Base-by-base conservation (phyloP, 92 coral and sea anemone species). In the Heteractis magnifica region DNA sequence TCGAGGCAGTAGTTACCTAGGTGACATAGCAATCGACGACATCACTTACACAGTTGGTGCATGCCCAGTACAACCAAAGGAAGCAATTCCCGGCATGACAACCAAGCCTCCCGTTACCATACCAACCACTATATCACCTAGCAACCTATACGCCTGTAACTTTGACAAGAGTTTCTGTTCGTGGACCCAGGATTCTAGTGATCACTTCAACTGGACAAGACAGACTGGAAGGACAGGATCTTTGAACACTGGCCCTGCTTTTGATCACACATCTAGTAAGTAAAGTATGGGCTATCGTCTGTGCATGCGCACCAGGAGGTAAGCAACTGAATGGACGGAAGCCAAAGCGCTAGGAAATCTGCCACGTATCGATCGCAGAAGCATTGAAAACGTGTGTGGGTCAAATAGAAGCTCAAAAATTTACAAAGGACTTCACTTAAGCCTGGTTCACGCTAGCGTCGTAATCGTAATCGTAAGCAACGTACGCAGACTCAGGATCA, bases 1-100 rank as follows among this genome's bases (percentile, higher is more conserved):
- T 68, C 88, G 93, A 76, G 98, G 96, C 48, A 91, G 72, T 12
- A 79, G 94, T 53, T 90, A 77, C 64, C 79, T 52, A 19, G 99
- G 99, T 0, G 99, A 96, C 75, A 92, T 96, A 11, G 98, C 98
- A 50, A 80, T 96, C 56, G 99, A 96, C 65, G 99, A 96, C 79
- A 89, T 94, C 73, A 85, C 92, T 4, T 96, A 92, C 83, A 84
- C 83, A n/a, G 90, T 93, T 18, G 98, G 99, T 2, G 56, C 98
- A 11, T 96, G 99, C 59, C 87, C 89, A 62, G 92, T 90, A 48
- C 91, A 82, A 70, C 99, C 99, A 12, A 84, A 34, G 18, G 75
- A 75, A 44, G 99, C 99, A 52, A 62, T 79, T 5, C 98, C 98
- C 7, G 90, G 85, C 8, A 58, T 56, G 10, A 93, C 98, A n/a